phyloP scores from a whole-genome alignment of 2,888 invertebrate genomes.

The Sericinus montela region DNA sequence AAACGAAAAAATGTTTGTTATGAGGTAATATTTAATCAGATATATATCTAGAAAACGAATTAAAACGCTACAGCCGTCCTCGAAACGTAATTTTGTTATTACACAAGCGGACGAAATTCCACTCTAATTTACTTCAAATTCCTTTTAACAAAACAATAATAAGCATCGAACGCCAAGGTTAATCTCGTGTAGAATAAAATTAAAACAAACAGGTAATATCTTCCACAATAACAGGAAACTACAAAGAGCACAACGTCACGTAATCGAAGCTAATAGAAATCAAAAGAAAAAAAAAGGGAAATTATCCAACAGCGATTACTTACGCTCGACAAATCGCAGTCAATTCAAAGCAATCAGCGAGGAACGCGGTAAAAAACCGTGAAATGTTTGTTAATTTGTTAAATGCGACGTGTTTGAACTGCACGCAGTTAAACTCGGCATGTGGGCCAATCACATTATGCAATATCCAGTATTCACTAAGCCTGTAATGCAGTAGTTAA shows the following conservation, averaged over 20 bases:
- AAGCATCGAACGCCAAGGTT: too few relatives aligned
- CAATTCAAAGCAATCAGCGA: background rate
- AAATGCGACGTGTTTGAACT: conserved; percentile 4
- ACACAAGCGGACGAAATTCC: too few relatives aligned
- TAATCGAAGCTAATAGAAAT: background rate
- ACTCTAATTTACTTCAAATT: too few relatives aligned
- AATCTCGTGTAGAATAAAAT: too few relatives aligned
- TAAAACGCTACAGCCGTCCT: too few relatives aligned
- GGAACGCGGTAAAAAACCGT: conserved; percentile 1
- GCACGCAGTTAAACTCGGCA: background rate
- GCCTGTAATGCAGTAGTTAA: background rate
- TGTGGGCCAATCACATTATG: conserved; percentile 1
- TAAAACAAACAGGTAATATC: too few relatives aligned
- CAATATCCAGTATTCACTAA: background rate
- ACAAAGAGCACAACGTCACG: background rate
- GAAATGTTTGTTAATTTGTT: conserved; percentile 1
- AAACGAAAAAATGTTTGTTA: too few relatives aligned
- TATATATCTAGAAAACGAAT: too few relatives aligned
- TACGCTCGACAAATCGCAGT: background rate
- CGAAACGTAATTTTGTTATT: too few relatives aligned
- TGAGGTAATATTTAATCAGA: too few relatives aligned
- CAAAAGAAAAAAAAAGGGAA: background rate
- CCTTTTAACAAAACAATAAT: too few relatives aligned
- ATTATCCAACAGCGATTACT: background rate
- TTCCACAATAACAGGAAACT: background rate